Base-by-base conservation (phyloP, 2,888 invertebrate genomes). In the Eristalinus sepulchralis region DNA sequence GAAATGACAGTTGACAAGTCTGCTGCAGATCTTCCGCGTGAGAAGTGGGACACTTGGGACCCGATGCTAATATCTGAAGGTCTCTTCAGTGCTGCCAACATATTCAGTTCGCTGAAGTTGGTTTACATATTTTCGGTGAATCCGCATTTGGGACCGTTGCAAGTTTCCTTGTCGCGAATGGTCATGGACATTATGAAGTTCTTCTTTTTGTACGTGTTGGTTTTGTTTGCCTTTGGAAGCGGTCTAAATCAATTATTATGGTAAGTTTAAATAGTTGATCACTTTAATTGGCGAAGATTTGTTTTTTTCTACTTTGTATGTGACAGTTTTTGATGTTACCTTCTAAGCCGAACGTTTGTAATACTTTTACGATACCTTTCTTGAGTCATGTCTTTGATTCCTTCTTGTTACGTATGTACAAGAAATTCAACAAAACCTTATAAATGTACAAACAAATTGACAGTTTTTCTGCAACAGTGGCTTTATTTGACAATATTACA, bases 81-180 rank as follows among this genome's bases (percentile, higher is more conserved):
- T 36, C 95, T 99, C 72, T 99, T 99, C 93, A 99, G 99, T 17
- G 98, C 99, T 20, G 99, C 99, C 88, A 99, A 99, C 93, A 99
- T 99, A 93, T 98, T 97, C 94, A 98, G 97, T 93, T 97, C 97
- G 88, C 94, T 99, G 89, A 99, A 99, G 93, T 94, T 99, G 92
- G 98, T 99, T 90, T 98, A 98, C 94, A 98, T 98, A 93, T 98
- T 98, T 94, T 98, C 98, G 89, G 98, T 99, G 78, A 98, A 98
- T 94, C 98, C 98, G 47, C 98, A 98, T 94, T 94, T 99, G 91
- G 99, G 99, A 87, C 98, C 98, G 87, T 94, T 98, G 89, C 98
- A 98, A 94, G 98, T 99, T 84, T 98, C 98, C 1, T 94, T 99
- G 83, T 98, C 98, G 70, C 94, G 97, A 89, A 97, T 97, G 98